These are phyloP conservation scores for Microctenopoma lineatum DNA, from an alignment of 2,797 vertebrate genomes.

Conservation along the genomic window DNA sequence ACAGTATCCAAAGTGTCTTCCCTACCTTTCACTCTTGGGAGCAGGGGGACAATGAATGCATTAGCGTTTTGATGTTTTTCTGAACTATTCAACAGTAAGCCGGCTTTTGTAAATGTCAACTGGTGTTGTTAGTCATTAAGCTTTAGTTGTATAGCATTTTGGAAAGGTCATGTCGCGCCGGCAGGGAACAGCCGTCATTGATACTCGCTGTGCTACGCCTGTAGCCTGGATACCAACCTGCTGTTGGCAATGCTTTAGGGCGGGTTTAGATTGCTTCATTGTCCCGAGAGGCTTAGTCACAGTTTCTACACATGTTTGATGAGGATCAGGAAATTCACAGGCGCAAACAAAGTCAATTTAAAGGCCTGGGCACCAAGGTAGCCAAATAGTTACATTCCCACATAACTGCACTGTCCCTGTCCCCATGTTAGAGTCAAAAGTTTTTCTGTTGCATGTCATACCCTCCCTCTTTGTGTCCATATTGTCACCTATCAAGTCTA, in stretches of 20 bases:
- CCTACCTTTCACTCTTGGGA: conserved; percentile 1
- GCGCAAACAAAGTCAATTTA: background rate
- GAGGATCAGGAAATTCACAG: conserved; percentile 6
- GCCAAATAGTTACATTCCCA: no score
- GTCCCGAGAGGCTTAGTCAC: conserved; percentile 20
- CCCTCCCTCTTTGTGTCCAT: no score
- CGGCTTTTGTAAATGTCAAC: conserved; percentile 81
- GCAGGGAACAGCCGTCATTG: conserved; percentile 54
- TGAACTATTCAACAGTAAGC: conserved; percentile 57
- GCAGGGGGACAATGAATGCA: background rate
- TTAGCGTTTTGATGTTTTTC: conserved; percentile 50
- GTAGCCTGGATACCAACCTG: conserved; percentile 22
- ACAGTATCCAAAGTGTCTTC: background rate
- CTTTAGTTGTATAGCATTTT: conserved; percentile 65
- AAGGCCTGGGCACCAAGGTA: no score
- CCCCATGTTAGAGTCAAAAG: no score
- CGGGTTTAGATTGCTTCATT: conserved; percentile 27
- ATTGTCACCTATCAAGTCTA: no score
- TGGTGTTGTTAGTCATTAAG: conserved; percentile 75
- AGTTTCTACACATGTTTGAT: conserved; percentile 14
- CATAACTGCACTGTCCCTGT: no score
- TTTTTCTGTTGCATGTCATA: no score
- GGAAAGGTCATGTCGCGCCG: conserved; percentile 78
- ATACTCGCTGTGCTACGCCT: conserved; percentile 41
- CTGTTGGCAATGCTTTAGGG: conserved; percentile 25